Percentiles rank a stretch among this genome's conserved stretches.
phyloP scores from a whole-genome alignment of 2,113 vertebrate species.

The Caretta caretta region DNA sequence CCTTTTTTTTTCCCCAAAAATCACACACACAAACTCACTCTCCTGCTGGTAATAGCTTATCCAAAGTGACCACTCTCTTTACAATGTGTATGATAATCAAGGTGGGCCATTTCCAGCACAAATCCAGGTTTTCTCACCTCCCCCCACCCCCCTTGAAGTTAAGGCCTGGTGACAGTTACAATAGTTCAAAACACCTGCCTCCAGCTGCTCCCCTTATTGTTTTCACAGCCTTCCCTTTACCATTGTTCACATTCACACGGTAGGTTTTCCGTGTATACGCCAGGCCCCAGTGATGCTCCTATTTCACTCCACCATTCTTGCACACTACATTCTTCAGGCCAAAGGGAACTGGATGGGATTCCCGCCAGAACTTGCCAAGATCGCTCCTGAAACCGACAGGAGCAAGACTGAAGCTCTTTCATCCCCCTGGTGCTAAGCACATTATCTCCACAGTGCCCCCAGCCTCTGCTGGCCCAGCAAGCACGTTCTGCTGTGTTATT shows the following conservation, averaged over 20 bases:
- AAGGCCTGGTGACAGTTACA: background rate
- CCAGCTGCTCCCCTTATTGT: background rate
- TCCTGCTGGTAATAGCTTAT: too few species aligned
- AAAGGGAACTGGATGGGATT: background rate
- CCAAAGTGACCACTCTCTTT: too few species aligned
- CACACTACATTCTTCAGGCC: background rate
- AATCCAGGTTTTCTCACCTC: too few species aligned
- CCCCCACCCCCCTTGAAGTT: background rate
- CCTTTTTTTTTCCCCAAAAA: too few species aligned
- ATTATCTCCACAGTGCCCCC: background rate
- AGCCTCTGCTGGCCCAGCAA: accelerated
- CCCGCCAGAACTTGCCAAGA: background rate
- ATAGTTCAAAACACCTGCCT: background rate
- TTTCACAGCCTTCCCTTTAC: background rate
- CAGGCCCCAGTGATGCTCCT: background rate
- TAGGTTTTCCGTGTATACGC: background rate
- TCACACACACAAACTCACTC: too few species aligned
- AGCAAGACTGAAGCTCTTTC: background rate
- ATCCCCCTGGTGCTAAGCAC: background rate
- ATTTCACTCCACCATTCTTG: background rate
- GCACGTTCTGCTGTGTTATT: background rate
- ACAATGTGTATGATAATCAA: too few species aligned
- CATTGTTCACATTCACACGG: background rate
- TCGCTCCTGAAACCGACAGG: background rate
- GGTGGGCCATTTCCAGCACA: too few species aligned